phyloP scores from a whole-genome alignment of 2,113 vertebrate genomes.

The Panurus biarmicus region DNA sequence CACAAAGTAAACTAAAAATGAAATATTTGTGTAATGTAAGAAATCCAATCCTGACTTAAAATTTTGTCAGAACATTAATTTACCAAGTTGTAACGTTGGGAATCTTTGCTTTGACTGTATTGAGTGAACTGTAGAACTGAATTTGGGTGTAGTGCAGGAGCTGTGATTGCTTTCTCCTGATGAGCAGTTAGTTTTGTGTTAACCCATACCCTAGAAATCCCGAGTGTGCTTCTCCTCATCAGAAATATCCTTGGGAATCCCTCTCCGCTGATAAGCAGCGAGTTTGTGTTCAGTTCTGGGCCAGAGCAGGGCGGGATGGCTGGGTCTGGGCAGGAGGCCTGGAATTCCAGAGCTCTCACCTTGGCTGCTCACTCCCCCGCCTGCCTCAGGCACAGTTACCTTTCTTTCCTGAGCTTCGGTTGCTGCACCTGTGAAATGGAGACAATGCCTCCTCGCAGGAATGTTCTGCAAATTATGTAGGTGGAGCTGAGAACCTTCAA shows the following conservation, averaged over 20 bases:
- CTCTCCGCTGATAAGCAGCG: background rate
- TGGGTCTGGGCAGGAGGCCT: background rate
- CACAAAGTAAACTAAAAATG: background rate
- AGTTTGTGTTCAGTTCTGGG: background rate
- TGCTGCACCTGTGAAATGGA: constrained; percentile 34
- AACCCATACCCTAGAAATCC: background rate
- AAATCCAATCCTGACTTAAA: background rate
- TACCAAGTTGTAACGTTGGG: background rate
- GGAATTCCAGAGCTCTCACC: background rate
- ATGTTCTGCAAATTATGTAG: background rate
- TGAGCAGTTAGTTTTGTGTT: background rate
- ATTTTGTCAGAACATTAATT: background rate
- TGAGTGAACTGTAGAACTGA: background rate
- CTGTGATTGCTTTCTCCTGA: background rate
- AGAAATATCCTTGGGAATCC: background rate
- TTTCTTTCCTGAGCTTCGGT: background rate
- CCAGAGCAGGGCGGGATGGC: background rate
- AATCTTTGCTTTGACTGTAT: background rate
- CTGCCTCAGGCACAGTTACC: background rate
- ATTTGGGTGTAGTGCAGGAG: background rate
- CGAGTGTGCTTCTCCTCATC: background rate
- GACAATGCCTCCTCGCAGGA: background rate
- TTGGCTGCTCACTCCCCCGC: background rate
- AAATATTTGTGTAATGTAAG: background rate
- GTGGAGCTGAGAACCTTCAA: background rate